Evolutionary conservation across 2,113 vertebrate species (phyloP).

Genomic region (Turnix velox): DNA sequence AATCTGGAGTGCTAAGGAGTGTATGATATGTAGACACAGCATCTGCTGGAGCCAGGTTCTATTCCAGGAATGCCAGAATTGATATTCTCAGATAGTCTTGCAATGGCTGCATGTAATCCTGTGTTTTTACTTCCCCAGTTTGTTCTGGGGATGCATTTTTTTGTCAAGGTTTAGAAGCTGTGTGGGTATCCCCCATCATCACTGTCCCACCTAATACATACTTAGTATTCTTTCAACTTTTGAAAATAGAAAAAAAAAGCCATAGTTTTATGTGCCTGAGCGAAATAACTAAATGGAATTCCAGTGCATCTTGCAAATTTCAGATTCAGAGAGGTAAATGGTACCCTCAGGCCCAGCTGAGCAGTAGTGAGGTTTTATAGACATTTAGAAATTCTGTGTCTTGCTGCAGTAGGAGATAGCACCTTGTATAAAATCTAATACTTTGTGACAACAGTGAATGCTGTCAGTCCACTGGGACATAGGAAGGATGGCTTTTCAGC

Average conservation of each 20-base stretch:
- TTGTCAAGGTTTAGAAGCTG: neutral
- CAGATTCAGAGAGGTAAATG: neutral
- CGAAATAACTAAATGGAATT: neutral
- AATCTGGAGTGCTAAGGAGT: neutral
- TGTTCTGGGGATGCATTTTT: neutral
- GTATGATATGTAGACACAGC: neutral
- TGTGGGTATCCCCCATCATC: neutral
- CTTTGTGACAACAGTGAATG: constrained; percentile 31
- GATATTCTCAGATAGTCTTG: neutral
- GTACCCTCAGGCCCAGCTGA: neutral
- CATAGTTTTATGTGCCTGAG: neutral
- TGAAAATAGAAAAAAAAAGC: neutral
- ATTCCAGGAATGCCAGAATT: neutral
- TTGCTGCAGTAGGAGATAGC: neutral
- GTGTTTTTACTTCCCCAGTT: neutral
- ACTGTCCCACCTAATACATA: neutral
- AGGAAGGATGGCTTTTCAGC: constrained; percentile 27
- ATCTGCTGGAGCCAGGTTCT: neutral
- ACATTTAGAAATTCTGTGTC: neutral
- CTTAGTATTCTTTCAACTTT: neutral
- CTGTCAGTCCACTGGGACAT: neutral
- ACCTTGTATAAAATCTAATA: neutral
- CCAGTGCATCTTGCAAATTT: neutral
- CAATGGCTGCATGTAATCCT: neutral
- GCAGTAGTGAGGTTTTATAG: neutral